Evolutionary conservation across 2,888 invertebrate genomes (phyloP).

Genomic region (Cantharis flavilabris): DNA sequence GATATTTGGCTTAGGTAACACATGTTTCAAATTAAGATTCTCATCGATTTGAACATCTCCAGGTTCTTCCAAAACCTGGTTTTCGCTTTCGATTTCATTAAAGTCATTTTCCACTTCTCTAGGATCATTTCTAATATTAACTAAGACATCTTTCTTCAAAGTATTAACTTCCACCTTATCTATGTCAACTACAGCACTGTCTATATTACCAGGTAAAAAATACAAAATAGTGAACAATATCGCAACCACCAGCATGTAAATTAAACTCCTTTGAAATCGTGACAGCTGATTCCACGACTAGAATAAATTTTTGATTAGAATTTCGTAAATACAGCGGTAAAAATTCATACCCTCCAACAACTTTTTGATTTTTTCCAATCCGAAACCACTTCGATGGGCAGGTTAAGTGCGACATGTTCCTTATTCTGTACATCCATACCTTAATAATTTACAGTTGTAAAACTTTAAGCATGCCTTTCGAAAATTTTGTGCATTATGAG

Average conservation of each 20-base stretch:
- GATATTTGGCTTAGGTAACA: constrained; percentile 43
- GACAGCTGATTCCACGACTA: constrained; percentile 79
- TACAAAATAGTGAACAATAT: constrained; percentile 64
- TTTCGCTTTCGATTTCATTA: constrained; percentile 42
- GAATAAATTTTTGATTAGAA: not conserved
- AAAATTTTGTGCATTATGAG: not conserved
- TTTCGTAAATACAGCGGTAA: not conserved
- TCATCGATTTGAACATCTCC: constrained; percentile 42
- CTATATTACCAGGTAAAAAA: constrained; percentile 59
- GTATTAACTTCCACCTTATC: constrained; percentile 34
- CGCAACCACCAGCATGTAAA: constrained; percentile 66
- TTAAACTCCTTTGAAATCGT: constrained; percentile 78
- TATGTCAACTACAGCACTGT: constrained; percentile 40
- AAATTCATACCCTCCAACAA: constrained; percentile 36
- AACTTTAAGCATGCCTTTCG: not conserved
- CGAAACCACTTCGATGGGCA: constrained; percentile 26
- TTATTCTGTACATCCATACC: constrained; percentile 31
- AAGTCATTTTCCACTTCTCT: constrained; percentile 45
- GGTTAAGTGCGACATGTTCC: constrained; percentile 32
- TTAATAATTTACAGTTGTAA: constrained; percentile 1
- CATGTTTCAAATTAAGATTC: constrained; percentile 42
- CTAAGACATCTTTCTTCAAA: constrained; percentile 44
- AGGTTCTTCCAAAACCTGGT: constrained; percentile 58
- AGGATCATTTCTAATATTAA: constrained; percentile 35
- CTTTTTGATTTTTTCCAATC: constrained; percentile 35